Evolutionary conservation across 1,140 invertebrate species (phyloP).

Genomic region (Drosophila kepulauana): DNA sequence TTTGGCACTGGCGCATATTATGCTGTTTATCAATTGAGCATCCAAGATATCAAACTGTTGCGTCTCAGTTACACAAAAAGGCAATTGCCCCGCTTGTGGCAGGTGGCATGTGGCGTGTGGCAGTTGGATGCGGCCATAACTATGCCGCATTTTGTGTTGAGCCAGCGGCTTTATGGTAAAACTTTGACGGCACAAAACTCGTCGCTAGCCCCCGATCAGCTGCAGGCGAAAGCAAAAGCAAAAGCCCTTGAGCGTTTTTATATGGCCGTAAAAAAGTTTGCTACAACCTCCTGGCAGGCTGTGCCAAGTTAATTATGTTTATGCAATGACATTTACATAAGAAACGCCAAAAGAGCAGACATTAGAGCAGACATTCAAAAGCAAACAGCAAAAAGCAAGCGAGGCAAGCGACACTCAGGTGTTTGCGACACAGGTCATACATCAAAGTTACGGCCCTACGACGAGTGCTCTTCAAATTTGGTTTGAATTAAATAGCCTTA

Average conservation of each 20-base stretch:
- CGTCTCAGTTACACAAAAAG: slow-evolving; percentile 14
- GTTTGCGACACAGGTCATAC: slow-evolving; percentile 31
- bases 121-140: slow-evolving; percentile 23
- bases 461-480: slow-evolving; percentile 24
- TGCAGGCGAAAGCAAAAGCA: slow-evolving; percentile 8
- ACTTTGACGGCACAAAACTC: slow-evolving; percentile 23
- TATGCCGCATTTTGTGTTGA: slow-evolving; percentile 20
- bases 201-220: slow-evolving; percentile 22
- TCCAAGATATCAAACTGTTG: slow-evolving; percentile 63
- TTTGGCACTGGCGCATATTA: slow-evolving; percentile 46
- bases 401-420: background rate
- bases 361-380: background rate
- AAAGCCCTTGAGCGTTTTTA: slow-evolving; percentile 61
- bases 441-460: slow-evolving; percentile 47
- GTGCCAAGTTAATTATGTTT: slow-evolving; percentile 74
- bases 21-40: slow-evolving; percentile 61
- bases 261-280: slow-evolving; percentile 70
- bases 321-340: slow-evolving; percentile 73
- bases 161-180: slow-evolving; percentile 41
- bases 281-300: slow-evolving; percentile 52
- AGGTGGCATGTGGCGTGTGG: slow-evolving; percentile 3
- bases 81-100: background rate
- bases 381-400: background rate
- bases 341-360: slow-evolving; percentile 63
- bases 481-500: slow-evolving; percentile 71